phyloP scores from a whole-genome alignment of 2,888 invertebrate species.

The Gari tellinella region DNA sequence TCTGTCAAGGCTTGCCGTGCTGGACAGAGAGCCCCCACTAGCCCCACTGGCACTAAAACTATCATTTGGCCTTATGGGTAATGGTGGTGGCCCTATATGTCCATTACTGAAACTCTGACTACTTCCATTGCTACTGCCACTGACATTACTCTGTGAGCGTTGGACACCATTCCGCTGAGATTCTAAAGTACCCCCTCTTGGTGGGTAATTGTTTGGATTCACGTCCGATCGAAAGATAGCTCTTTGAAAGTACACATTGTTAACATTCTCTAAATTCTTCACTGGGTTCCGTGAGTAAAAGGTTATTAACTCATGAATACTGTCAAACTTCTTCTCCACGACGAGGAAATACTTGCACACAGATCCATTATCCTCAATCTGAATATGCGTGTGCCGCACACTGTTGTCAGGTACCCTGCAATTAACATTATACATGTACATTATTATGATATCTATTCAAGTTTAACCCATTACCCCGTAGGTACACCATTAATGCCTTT shows the following conservation, averaged over 20 bases:
- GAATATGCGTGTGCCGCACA: conserved; percentile 66
- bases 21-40: not conserved
- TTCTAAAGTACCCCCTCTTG: not conserved
- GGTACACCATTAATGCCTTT: no score
- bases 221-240: conserved; percentile 29
- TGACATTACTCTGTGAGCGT: not conserved
- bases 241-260: conserved; percentile 57
- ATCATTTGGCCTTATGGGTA: conserved; percentile 25
- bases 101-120: conserved; percentile 4
- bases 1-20: not conserved
- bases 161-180: not conserved
- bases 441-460: no score
- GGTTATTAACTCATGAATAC: conserved; percentile 47
- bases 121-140: conserved; percentile 1
- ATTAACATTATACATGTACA: no score
- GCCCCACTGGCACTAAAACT: conserved; percentile 8
- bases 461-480: no score
- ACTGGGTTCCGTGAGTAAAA: conserved; percentile 62
- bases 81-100: conserved; percentile 6
- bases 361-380: conserved; percentile 46
- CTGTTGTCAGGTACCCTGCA: conserved; percentile 64
- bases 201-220: conserved; percentile 5
- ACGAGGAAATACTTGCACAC: conserved; percentile 60
- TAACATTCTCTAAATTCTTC: conserved; percentile 66
- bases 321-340: conserved; percentile 64